Evolutionary conservation across 2,888 invertebrate species (phyloP).

Genomic region (Apodemia hepburni): DNA sequence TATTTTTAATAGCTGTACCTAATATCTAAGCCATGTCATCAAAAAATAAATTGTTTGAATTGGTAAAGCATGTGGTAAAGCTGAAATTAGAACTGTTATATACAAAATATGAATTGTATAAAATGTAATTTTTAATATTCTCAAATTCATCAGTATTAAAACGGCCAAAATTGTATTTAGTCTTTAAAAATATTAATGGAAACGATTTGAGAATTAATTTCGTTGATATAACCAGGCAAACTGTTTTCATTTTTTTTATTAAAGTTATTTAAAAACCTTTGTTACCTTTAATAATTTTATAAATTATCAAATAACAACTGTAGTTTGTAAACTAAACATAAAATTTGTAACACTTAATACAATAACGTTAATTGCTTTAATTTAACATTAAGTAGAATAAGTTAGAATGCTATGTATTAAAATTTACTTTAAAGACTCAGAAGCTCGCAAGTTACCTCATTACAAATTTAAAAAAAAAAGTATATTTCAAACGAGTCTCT

Average conservation of each 20-base stretch:
- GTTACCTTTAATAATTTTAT: no score
- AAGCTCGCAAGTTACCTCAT: neutral
- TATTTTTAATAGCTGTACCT: neutral
- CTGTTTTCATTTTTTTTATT: no score
- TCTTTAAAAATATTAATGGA: neutral
- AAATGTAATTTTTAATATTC: neutral
- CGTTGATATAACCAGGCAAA: neutral
- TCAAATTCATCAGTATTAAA: neutral
- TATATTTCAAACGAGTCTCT: no score
- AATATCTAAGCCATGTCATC: no score
- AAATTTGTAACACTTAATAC: slow-evolving; percentile 38
- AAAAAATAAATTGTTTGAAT: neutral
- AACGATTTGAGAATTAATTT: neutral
- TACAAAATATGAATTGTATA: no score
- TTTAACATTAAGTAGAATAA: slow-evolving; percentile 51
- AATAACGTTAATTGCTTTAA: slow-evolving; percentile 56
- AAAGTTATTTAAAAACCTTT: no score
- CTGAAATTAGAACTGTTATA: no score
- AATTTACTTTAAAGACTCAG: slow-evolving; percentile 44
- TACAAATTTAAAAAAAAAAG: no score
- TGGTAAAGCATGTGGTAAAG: no score
- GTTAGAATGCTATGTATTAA: slow-evolving; percentile 56
- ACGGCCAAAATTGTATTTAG: neutral
- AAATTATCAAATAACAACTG: slow-evolving; percentile 21
- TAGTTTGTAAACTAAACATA: slow-evolving; percentile 34